These are phyloP conservation scores for Megaceryle alcyon DNA, from an alignment of 2,797 vertebrate species.

Conservation along the genomic window DNA sequence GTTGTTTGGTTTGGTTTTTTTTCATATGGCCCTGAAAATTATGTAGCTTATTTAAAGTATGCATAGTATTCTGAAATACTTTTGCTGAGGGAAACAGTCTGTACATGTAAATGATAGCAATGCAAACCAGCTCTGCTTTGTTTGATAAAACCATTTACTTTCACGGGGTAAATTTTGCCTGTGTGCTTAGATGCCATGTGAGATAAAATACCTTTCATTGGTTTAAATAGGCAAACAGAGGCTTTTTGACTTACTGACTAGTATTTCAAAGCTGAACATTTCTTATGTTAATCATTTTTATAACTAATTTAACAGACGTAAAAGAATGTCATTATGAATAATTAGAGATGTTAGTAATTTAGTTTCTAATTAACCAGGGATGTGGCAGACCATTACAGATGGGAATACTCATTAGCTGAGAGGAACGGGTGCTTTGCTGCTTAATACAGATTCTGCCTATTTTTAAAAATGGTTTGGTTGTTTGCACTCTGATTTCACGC, in stretches of 20 bases:
- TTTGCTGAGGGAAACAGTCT: background rate
- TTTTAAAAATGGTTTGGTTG: slow-evolving; percentile 30
- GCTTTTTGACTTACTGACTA: slow-evolving; percentile 71
- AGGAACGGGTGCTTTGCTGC: slow-evolving; percentile 29
- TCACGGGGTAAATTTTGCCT: slow-evolving; percentile 54
- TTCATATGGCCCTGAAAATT: background rate
- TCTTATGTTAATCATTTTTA: slow-evolving; percentile 74
- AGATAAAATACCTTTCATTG: slow-evolving; percentile 72
- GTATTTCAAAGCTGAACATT: slow-evolving; percentile 57
- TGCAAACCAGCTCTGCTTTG: background rate
- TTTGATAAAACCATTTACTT: slow-evolving; percentile 50
- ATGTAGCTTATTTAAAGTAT: background rate
- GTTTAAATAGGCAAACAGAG: slow-evolving; percentile 62
- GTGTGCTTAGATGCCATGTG: background rate
- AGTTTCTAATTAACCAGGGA: slow-evolving; percentile 73
- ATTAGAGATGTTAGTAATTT: slow-evolving; percentile 68
- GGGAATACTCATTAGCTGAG: slow-evolving; percentile 57
- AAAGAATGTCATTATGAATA: slow-evolving; percentile 71
- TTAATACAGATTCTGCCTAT: slow-evolving; percentile 46
- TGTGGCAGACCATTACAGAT: slow-evolving; percentile 44
- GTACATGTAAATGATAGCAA: background rate
- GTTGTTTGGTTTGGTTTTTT: background rate
- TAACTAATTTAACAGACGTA: slow-evolving; percentile 64
- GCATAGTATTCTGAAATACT: background rate
- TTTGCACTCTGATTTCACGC: slow-evolving; percentile 7